Conservation (phyloP, 1,140 invertebrate species). For the Aphidius ervi region DNA sequence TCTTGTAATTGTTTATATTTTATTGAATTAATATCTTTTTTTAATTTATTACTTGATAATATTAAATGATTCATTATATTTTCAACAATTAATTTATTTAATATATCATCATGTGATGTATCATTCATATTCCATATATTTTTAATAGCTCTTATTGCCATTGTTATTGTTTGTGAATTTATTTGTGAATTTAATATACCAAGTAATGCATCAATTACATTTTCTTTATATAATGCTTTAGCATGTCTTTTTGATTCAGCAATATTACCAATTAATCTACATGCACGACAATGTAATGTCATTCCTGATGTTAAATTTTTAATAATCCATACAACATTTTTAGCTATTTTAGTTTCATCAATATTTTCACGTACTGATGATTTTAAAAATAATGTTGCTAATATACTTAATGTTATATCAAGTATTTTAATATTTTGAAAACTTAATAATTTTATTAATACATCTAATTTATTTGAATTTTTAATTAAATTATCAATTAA, state of each 20-base stretch:
- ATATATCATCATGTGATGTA: slow-evolving; percentile 35
- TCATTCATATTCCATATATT: slow-evolving; percentile 41
- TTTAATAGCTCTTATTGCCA: slow-evolving; percentile 42
- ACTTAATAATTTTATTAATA: slow-evolving; percentile 34
- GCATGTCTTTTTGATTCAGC: slow-evolving; percentile 39
- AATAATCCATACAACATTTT: slow-evolving; percentile 36
- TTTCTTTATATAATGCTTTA: slow-evolving; percentile 34
- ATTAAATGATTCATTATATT: slow-evolving; percentile 35
- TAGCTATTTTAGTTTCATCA: slow-evolving; percentile 32
- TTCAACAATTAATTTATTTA: slow-evolving; percentile 31
- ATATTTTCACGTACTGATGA: slow-evolving; percentile 38
- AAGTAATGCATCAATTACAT: slow-evolving; percentile 29
- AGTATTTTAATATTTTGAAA: slow-evolving; percentile 34
- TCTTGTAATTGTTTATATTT: slow-evolving; percentile 34
- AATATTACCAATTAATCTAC: slow-evolving; percentile 43
- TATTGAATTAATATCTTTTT: slow-evolving; percentile 15
- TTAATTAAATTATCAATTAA: slow-evolving; percentile 34
- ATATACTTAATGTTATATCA: slow-evolving; percentile 38
- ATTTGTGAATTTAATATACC: slow-evolving; percentile 28
- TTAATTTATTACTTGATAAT: slow-evolving; percentile 25
- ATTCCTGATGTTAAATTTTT: slow-evolving; percentile 32
- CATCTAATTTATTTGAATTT: slow-evolving; percentile 25
- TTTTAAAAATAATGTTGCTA: slow-evolving; percentile 38
- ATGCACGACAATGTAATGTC: slow-evolving; percentile 42
- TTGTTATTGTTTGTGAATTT: slow-evolving; percentile 35